phyloP scores from a whole-genome alignment of 2,797 vertebrate species.

The Carapus acus region DNA sequence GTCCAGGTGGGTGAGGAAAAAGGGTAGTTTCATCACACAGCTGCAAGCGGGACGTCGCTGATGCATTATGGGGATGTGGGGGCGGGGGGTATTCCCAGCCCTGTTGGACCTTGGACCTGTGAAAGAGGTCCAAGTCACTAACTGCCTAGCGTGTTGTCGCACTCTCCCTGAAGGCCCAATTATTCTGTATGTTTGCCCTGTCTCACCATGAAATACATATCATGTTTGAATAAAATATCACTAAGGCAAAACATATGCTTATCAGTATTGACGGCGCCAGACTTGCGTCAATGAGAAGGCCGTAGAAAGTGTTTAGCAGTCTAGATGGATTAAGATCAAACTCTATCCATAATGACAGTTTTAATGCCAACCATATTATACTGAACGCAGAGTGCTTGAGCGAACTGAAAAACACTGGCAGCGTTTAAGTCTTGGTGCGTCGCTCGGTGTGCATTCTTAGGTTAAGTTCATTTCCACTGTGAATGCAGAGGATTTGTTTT shows the following conservation, averaged over 20 bases:
- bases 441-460: too few species aligned
- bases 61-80: conserved; percentile 56
- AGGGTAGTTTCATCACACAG: conserved; percentile 41
- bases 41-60: conserved; percentile 25
- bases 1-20: conserved; percentile 12
- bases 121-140: conserved; percentile 49
- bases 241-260: conserved; percentile 23
- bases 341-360: too few species aligned
- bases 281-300: conserved; percentile 31
- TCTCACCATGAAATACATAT: conserved; percentile 48
- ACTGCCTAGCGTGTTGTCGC: conserved; percentile 29
- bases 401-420: too few species aligned
- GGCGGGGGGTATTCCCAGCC: conserved; percentile 36
- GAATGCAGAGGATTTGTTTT: too few species aligned
- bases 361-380: too few species aligned
- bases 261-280: conserved; percentile 23
- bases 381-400: too few species aligned
- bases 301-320: too few species aligned
- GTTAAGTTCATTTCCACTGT: too few species aligned
- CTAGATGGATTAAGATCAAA: too few species aligned
- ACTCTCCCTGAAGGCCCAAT: conserved; percentile 65
- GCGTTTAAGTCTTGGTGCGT: too few species aligned
- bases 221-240: conserved; percentile 49
- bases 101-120: conserved; percentile 33
- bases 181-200: conserved; percentile 62